phyloP scores from a whole-genome alignment of 2,888 invertebrate species.

The Synergus itoensis region DNA sequence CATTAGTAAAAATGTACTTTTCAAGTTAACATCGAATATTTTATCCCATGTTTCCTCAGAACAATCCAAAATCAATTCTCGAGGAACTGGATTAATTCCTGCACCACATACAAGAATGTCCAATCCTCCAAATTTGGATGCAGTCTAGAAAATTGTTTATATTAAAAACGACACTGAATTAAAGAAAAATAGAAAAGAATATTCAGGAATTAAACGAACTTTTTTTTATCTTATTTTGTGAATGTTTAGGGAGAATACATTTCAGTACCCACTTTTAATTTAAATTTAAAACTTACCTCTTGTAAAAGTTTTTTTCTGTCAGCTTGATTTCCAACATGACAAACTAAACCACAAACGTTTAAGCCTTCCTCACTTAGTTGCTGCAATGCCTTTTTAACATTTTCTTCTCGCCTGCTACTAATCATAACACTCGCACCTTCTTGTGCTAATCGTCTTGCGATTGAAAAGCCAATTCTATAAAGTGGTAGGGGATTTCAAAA shows the following conservation, averaged over 20 bases:
- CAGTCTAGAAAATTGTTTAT: constrained; percentile 81
- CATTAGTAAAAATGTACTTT: constrained; percentile 91
- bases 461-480: constrained; percentile 93
- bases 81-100: constrained; percentile 91
- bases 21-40: constrained; percentile 97
- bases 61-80: constrained; percentile 87
- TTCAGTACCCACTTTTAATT: background rate
- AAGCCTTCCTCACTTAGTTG: constrained; percentile 85
- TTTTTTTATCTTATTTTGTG: too few relatives aligned
- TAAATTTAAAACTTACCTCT: constrained; percentile 75
- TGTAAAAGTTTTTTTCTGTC: constrained; percentile 89
- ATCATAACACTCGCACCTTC: constrained; percentile 96
- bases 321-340: constrained; percentile 93
- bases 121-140: constrained; percentile 88
- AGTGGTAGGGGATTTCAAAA: background rate
- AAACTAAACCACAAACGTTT: constrained; percentile 88
- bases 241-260: too few relatives aligned
- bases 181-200: too few relatives aligned
- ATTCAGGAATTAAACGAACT: too few relatives aligned
- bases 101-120: constrained; percentile 98
- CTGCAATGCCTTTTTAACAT: constrained; percentile 89
- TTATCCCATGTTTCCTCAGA: constrained; percentile 95
- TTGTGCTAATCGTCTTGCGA: constrained; percentile 90
- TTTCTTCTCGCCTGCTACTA: constrained; percentile 92
- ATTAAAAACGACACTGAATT: background rate